phyloP scores from a whole-genome alignment of 53 echinoderm and acorn worm genomes.

The Hippasteria phrygiana region DNA sequence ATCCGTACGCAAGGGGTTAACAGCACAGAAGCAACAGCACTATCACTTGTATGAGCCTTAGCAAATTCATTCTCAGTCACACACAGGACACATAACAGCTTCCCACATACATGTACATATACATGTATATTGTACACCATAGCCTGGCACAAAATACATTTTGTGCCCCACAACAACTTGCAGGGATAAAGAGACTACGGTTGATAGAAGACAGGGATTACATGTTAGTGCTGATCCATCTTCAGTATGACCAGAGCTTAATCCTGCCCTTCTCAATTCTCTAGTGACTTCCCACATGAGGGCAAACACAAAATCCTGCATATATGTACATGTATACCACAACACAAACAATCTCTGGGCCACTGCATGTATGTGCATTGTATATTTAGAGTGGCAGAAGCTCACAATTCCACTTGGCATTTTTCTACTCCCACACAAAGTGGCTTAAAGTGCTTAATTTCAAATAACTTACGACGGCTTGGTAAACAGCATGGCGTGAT shows the following conservation, averaged over 20 bases:
- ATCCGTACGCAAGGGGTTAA: too few species aligned
- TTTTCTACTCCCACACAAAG: conserved; percentile 2
- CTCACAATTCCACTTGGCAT: neutral
- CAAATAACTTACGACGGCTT: neutral
- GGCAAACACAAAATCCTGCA: neutral
- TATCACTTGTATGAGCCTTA: too few species aligned
- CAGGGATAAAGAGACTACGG: neutral
- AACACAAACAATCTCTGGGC: neutral
- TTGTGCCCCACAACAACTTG: neutral
- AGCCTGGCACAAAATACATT: neutral
- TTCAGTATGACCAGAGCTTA: neutral
- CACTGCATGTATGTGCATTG: too few species aligned
- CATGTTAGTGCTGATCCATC: neutral
- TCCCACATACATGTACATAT: too few species aligned
- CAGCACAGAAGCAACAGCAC: too few species aligned
- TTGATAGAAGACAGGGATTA: conserved; percentile 1
- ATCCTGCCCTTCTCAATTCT: neutral
- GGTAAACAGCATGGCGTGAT: neutral
- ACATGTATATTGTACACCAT: too few species aligned
- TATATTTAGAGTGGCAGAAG: neutral
- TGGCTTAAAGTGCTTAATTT: neutral
- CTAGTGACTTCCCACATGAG: neutral
- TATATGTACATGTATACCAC: too few species aligned
- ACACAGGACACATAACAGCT: too few species aligned
- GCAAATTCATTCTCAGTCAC: too few species aligned